Percentiles rank a stretch among this genome's conserved stretches.
Conservation (phyloP, 2,888 invertebrate genomes). For the Germaria angustata region DNA sequence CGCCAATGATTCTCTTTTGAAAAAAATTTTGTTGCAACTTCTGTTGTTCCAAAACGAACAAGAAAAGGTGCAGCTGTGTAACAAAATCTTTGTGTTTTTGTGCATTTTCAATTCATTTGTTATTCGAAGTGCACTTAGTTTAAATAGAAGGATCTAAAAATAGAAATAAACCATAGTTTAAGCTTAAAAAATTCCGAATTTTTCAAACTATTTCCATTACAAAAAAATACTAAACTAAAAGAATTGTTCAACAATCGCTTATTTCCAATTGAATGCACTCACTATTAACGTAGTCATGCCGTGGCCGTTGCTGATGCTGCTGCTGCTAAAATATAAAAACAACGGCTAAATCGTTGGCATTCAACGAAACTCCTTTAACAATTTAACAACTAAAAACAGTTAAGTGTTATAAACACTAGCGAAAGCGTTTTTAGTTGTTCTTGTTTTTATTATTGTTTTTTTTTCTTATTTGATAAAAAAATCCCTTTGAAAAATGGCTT, state of each 20-base stretch:
- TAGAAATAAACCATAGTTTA: constrained; percentile 43
- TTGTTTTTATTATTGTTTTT: constrained; percentile 2
- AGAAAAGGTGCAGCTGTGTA: constrained; percentile 66
- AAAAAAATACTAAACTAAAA: constrained; percentile 45
- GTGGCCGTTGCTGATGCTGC: not conserved
- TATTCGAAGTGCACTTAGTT: constrained; percentile 51
- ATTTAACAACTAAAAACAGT: constrained; percentile 53
- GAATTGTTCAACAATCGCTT: constrained; percentile 64
- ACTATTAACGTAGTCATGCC: constrained; percentile 50
- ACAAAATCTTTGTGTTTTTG: constrained; percentile 42
- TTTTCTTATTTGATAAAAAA: constrained; percentile 25
- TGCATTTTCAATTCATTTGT: not conserved
- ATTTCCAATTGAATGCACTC: constrained; percentile 64
- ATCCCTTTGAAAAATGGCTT: constrained; percentile 38
- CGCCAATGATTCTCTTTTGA: constrained; percentile 54
- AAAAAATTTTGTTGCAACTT: not conserved
- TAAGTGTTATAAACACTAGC: constrained; percentile 59
- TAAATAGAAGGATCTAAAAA: constrained; percentile 43
- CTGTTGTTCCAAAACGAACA: constrained; percentile 51
- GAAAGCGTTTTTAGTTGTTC: constrained; percentile 49
- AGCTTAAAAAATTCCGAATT: constrained; percentile 34
- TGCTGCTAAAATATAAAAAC: not conserved
- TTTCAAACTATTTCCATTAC: constrained; percentile 42
- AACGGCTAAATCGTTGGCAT: constrained; percentile 33
- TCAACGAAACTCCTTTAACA: constrained; percentile 49